Evolutionary conservation across 2,113 vertebrate species (phyloP).

Genomic region (Silurus asotus): DNA sequence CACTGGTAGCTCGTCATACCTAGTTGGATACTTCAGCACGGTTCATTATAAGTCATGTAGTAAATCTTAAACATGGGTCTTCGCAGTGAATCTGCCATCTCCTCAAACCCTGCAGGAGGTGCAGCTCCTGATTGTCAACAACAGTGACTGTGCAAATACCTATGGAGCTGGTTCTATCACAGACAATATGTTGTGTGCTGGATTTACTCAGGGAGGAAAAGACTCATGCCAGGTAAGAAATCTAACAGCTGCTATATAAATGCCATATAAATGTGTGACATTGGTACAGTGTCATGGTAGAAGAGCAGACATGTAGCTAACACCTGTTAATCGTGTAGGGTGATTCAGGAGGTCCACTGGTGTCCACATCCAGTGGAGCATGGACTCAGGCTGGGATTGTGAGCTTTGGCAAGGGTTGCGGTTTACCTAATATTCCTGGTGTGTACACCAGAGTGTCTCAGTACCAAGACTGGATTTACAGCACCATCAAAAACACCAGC

Average conservation of each 20-base stretch:
- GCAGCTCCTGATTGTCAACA: conserved; percentile 51
- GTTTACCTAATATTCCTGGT: conserved; percentile 75
- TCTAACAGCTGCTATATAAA: background rate
- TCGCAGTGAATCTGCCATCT: conserved; percentile 17
- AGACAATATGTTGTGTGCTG: conserved; percentile 50
- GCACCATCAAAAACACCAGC: background rate
- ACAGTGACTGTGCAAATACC: conserved; percentile 35
- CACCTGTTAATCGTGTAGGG: conserved; percentile 63
- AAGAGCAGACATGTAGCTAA: background rate
- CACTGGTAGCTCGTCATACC: background rate
- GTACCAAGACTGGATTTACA: conserved; percentile 74
- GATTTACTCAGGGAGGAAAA: conserved; percentile 59
- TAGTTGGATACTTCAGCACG: background rate
- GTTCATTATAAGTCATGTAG: background rate
- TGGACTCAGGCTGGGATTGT: conserved; percentile 81
- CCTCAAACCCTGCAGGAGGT: conserved; percentile 68
- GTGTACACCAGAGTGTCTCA: conserved; percentile 77
- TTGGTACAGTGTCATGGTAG: background rate
- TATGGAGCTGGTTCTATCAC: conserved; percentile 49
- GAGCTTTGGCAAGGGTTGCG: conserved; percentile 79
- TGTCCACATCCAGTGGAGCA: conserved; percentile 63
- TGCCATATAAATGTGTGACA: background rate
- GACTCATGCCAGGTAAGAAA: conserved; percentile 60
- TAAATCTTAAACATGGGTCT: background rate
- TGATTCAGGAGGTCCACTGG: conserved; percentile 81